Percentiles rank a stretch among this genome's conserved stretches.
These are phyloP conservation scores for Sphecodes monilicornis DNA, from an alignment of 2,888 invertebrate species.

Conservation along the genomic window DNA sequence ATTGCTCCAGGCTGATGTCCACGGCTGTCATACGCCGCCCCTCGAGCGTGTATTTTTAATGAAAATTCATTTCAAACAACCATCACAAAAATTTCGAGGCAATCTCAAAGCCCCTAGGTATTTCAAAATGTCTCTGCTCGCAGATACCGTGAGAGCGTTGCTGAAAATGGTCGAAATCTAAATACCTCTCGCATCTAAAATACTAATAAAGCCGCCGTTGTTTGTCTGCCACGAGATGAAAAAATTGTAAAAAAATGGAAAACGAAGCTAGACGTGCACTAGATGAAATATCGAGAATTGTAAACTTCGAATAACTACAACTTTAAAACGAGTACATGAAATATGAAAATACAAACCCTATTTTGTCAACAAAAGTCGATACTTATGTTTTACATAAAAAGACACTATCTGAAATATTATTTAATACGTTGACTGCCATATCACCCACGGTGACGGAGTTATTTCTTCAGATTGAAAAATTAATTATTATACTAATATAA, in stretches of 20 bases:
- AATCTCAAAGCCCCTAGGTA: not conserved
- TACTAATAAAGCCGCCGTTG: not conserved
- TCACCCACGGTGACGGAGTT: too few relatives aligned
- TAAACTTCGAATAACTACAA: not conserved
- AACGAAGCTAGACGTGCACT: too few relatives aligned
- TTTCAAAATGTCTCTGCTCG: not conserved
- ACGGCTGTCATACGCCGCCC: too few relatives aligned
- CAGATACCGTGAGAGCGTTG: not conserved
- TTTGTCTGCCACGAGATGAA: not conserved
- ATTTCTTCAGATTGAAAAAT: too few relatives aligned
- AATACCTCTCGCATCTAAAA: not conserved
- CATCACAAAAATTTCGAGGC: not conserved
- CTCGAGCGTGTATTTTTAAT: slow-evolving; percentile 21
- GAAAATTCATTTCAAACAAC: slow-evolving; percentile 12
- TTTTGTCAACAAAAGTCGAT: too few relatives aligned
- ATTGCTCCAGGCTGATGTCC: not conserved
- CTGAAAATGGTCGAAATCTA: not conserved
- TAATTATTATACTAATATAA: too few relatives aligned
- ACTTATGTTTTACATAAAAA: too few relatives aligned
- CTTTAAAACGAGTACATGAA: not conserved
- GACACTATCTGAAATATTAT: too few relatives aligned
- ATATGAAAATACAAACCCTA: too few relatives aligned
- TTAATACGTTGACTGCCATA: too few relatives aligned
- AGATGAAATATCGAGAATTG: not conserved
- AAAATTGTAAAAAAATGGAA: not conserved